phyloP scores from a whole-genome alignment of 2,888 invertebrate species.

The Acleris literana region DNA sequence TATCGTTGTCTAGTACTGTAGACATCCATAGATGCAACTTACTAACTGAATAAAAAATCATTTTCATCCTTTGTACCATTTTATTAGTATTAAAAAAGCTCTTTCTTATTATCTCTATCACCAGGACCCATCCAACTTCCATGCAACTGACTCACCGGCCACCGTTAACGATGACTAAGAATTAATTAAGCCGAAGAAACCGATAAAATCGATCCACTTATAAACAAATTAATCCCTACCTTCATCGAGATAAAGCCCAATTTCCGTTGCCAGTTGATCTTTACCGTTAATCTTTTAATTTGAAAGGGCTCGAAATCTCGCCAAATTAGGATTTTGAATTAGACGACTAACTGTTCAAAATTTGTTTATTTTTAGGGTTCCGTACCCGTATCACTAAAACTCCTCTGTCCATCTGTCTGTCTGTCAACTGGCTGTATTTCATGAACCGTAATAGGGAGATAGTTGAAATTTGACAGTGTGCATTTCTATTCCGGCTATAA shows the following conservation, averaged over 20 bases:
- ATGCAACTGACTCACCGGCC: slow-evolving; percentile 63
- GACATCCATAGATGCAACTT: too few species aligned
- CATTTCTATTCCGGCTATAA: too few species aligned
- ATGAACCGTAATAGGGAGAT: too few species aligned
- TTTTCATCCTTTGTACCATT: too few species aligned
- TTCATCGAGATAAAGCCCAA: slow-evolving; percentile 48
- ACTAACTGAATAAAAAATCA: too few species aligned
- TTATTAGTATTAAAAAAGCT: too few species aligned
- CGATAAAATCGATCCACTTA: slow-evolving; percentile 52
- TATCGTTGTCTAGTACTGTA: too few species aligned
- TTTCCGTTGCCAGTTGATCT: slow-evolving; percentile 40
- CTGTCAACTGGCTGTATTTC: too few species aligned
- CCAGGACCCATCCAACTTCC: slow-evolving; percentile 42
- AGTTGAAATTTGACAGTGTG: too few species aligned
- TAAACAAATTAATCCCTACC: slow-evolving; percentile 51
- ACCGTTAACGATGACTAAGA: slow-evolving; percentile 78
- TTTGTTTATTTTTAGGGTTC: slow-evolving; percentile 24
- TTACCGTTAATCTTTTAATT: slow-evolving; percentile 63
- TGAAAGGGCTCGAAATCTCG: slow-evolving; percentile 60
- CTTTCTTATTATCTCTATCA: neutral
- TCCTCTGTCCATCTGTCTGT: too few species aligned
- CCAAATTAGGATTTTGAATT: slow-evolving; percentile 73
- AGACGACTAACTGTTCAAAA: slow-evolving; percentile 52
- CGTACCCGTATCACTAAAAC: too few species aligned
- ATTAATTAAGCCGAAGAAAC: slow-evolving; percentile 73